phyloP scores from a whole-genome alignment of 2,888 invertebrate genomes.

The Pterostichus niger region DNA sequence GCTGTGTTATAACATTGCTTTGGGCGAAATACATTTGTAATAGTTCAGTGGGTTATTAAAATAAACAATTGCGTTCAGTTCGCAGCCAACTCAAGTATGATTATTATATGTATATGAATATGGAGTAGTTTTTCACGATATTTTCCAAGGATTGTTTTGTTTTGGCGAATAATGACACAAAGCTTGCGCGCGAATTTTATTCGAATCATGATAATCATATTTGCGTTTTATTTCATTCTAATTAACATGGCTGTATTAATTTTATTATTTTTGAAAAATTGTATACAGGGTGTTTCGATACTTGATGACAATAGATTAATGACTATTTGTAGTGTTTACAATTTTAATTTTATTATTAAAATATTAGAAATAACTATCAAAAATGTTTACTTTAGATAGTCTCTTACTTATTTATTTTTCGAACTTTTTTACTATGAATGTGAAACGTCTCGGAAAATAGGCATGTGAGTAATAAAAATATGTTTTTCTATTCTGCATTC shows the following conservation, averaged over 20 bases:
- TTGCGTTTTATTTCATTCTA: neutral
- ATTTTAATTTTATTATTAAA: too few species aligned
- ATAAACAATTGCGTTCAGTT: conserved; percentile 39
- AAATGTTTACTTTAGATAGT: too few species aligned
- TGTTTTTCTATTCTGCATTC: too few species aligned
- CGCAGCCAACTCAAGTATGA: conserved; percentile 1
- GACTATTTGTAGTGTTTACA: too few species aligned
- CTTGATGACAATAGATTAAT: too few species aligned
- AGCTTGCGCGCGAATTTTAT: conserved; percentile 23
- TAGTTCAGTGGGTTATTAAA: conserved; percentile 27
- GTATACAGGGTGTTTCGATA: too few species aligned
- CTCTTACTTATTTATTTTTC: too few species aligned
- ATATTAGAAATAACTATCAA: too few species aligned
- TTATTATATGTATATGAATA: conserved; percentile 22
- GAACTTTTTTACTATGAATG: too few species aligned
- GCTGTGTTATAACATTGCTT: conserved; percentile 52
- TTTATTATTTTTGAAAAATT: too few species aligned
- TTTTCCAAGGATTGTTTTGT: conserved; percentile 5
- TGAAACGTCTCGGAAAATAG: too few species aligned
- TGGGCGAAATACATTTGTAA: conserved; percentile 36
- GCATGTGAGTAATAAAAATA: too few species aligned
- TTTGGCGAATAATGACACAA: conserved; percentile 16
- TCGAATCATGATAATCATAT: conserved; percentile 4
- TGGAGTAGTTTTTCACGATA: neutral
- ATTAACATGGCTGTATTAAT: neutral